Conservation (phyloP, 2,113 vertebrate species). For the Galemys pyrenaicus region DNA sequence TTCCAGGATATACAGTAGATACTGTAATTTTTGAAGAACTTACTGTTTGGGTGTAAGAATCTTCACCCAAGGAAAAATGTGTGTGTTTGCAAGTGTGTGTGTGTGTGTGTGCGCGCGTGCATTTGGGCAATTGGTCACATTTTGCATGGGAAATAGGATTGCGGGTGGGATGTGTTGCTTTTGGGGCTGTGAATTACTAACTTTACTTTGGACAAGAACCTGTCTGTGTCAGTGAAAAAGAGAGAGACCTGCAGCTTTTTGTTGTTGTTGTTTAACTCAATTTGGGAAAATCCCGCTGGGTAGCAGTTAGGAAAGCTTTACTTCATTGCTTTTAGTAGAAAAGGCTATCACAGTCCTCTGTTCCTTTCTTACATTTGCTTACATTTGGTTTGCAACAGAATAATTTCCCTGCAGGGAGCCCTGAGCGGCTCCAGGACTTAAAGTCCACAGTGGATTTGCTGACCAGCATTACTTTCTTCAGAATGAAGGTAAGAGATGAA, state of each 20-base stretch:
- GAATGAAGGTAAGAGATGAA: conserved; percentile 93
- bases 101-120: background rate
- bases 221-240: background rate
- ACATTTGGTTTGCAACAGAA: conserved; percentile 89
- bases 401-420: conserved; percentile 97
- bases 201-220: conserved; percentile 1
- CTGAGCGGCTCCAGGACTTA: conserved; percentile 95
- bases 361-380: conserved; percentile 71
- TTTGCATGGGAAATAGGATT: conserved; percentile 19
- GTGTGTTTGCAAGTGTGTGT: background rate
- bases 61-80: conserved; percentile 42
- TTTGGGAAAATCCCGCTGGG: background rate
- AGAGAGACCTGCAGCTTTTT: background rate
- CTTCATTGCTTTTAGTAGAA: conserved; percentile 39
- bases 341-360: conserved; percentile 53
- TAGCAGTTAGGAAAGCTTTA: conserved; percentile 17
- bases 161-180: background rate
- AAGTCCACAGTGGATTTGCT: conserved; percentile 98
- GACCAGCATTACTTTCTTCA: conserved; percentile 99
- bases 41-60: conserved; percentile 37
- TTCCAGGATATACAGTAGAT: conserved; percentile 59
- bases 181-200: conserved; percentile 34
- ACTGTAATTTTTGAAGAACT: conserved; percentile 44
- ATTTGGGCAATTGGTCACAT: conserved; percentile 45
- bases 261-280: background rate